These are phyloP conservation scores for Drosophila varians DNA, from an alignment of 1,140 invertebrate genomes.

Conservation along the genomic window DNA sequence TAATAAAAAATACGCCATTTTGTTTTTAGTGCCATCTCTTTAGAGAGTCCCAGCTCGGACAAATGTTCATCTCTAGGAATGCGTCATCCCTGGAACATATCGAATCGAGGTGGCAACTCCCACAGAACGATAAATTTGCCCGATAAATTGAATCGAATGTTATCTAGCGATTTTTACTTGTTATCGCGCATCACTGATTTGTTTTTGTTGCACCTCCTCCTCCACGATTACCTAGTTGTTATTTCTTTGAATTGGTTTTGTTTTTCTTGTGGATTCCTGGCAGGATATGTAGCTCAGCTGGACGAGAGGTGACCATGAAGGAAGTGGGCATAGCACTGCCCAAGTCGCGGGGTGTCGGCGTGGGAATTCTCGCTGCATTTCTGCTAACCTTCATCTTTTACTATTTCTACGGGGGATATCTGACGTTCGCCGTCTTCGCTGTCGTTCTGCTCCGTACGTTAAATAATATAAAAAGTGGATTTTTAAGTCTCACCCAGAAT, in stretches of 20 bases:
- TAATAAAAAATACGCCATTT: conserved; percentile 1
- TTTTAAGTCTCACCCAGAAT: not conserved
- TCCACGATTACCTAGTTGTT: not conserved
- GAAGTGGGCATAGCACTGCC: conserved; percentile 76
- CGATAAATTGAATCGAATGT: too few relatives aligned
- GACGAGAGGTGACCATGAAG: conserved; percentile 56
- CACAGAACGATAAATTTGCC: too few relatives aligned
- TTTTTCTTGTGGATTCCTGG: not conserved
- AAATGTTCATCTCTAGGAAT: not conserved
- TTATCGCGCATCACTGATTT: not conserved
- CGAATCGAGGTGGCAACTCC: not conserved
- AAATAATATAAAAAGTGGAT: not conserved
- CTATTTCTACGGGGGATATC: conserved; percentile 91
- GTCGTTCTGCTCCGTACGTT: conserved; percentile 88
- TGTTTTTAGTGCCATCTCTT: not conserved
- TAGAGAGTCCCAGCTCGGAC: not conserved
- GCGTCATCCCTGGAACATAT: not conserved
- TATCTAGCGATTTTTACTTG: not conserved
- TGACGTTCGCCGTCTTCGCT: conserved; percentile 88
- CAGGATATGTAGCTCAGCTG: conserved; percentile 50
- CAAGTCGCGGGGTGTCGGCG: conserved; percentile 69
- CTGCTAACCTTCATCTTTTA: conserved; percentile 87
- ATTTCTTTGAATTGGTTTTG: not conserved
- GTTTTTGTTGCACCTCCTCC: not conserved
- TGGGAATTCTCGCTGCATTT: conserved; percentile 56